Percentiles rank a stretch among this genome's conserved stretches.
phyloP scores from a whole-genome alignment of 2,797 vertebrate species.

The Merluccius polli region DNA sequence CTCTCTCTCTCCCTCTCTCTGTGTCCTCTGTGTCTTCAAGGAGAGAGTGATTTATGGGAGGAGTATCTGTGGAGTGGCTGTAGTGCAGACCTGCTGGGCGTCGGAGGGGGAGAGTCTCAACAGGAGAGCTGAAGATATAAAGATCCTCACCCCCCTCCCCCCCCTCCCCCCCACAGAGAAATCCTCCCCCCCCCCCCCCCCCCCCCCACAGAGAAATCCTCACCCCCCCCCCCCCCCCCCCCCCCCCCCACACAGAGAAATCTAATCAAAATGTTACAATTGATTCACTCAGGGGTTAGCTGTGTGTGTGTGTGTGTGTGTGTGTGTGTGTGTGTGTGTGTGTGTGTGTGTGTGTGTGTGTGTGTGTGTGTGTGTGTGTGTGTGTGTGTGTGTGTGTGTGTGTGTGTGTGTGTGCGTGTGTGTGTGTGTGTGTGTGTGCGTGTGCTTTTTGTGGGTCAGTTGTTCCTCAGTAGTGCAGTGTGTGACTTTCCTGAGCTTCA shows the following conservation, averaged over 20 bases:
- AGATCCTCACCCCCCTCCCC: neutral
- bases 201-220: too few relatives aligned
- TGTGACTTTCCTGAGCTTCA: conserved; percentile 24
- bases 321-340: neutral
- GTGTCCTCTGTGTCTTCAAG: conserved; percentile 2
- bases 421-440: neutral
- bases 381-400: neutral
- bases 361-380: conserved; percentile 4
- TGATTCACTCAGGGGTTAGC: conserved; percentile 30
- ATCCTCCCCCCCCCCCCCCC: too few relatives aligned
- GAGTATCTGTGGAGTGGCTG: conserved; percentile 15
- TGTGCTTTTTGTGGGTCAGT: conserved; percentile 14
- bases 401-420: too few relatives aligned
- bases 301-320: neutral
- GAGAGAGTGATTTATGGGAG: conserved; percentile 22
- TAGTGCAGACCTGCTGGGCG: neutral
- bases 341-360: neutral
- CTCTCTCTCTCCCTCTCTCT: neutral
- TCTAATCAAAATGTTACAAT: conserved; percentile 28
- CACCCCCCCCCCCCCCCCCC: too few relatives aligned
- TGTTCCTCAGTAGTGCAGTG: conserved; percentile 18
- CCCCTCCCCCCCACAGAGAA: neutral
- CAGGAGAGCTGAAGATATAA: neutral
- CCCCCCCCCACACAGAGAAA: conserved; percentile 23
- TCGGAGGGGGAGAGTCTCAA: neutral